Conservation (phyloP, 2,113 vertebrate genomes). For the Indicator maculatus region DNA sequence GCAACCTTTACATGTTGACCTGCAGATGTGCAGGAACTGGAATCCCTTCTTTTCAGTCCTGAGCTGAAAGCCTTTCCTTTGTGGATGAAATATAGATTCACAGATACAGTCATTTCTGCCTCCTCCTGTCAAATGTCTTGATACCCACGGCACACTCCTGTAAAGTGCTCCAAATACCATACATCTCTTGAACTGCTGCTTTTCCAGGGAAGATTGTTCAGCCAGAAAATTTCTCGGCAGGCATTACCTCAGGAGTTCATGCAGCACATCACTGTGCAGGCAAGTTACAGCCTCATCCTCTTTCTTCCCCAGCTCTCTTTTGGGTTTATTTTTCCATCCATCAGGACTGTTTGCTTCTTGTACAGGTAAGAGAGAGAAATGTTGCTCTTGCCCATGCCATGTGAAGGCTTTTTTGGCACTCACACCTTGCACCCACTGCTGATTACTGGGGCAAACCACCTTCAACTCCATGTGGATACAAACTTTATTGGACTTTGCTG, state of each 20-base stretch:
- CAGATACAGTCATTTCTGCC: neutral
- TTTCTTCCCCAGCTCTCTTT: neutral
- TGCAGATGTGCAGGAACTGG: neutral
- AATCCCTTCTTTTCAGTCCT: neutral
- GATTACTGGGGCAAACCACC: constrained; percentile 18
- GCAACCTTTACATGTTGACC: neutral
- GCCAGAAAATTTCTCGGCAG: neutral
- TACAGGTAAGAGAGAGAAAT: neutral
- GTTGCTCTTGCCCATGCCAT: neutral
- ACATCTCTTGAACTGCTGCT: neutral
- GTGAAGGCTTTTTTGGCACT: constrained; percentile 14
- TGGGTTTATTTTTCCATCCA: neutral
- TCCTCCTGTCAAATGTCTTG: neutral
- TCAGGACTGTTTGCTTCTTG: neutral
- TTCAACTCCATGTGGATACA: neutral
- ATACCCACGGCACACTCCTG: neutral
- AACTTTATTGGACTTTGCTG: neutral
- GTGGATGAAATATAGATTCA: rapidly evolving
- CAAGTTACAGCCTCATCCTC: neutral
- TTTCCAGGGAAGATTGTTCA: neutral
- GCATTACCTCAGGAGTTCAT: neutral
- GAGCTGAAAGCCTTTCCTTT: neutral
- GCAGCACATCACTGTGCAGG: neutral
- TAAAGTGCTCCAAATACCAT: neutral
- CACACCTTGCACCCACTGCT: neutral